Conservation (phyloP, 2,113 vertebrate species). For the Scalopus aquaticus region DNA sequence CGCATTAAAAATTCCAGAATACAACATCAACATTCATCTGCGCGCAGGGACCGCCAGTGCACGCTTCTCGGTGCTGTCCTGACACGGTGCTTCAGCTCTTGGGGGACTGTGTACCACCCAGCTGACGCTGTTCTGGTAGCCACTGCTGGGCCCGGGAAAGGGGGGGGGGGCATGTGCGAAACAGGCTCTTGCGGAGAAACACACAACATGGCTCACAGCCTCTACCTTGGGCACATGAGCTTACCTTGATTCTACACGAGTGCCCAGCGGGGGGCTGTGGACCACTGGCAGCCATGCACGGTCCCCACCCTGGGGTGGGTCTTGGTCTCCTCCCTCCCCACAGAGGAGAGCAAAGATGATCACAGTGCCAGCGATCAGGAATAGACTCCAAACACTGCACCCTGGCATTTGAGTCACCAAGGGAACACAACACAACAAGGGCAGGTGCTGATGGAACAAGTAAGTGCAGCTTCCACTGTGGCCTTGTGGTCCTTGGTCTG, state of each 20-base stretch:
- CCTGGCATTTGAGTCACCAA: background rate
- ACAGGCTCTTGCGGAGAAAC: background rate
- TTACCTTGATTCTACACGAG: background rate
- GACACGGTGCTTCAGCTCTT: background rate
- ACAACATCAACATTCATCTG: background rate
- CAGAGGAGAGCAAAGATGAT: background rate
- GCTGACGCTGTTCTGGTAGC: background rate
- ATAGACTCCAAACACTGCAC: accelerated
- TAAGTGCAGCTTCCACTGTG: accelerated
- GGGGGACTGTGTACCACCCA: background rate
- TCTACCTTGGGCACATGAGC: background rate
- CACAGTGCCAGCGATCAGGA: background rate
- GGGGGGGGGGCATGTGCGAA: accelerated
- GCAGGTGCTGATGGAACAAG: too few relatives aligned
- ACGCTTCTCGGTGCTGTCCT: background rate
- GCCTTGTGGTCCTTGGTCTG: background rate
- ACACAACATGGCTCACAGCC: accelerated
- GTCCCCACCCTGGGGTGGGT: background rate
- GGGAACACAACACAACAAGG: accelerated
- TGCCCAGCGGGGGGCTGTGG: background rate
- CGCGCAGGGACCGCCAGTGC: background rate
- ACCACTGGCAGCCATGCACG: accelerated
- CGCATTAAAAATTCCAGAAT: background rate
- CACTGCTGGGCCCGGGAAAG: background rate
- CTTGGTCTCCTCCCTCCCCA: background rate